phyloP scores from a whole-genome alignment of 1,140 invertebrate species.

The Pogonus chalceus region DNA sequence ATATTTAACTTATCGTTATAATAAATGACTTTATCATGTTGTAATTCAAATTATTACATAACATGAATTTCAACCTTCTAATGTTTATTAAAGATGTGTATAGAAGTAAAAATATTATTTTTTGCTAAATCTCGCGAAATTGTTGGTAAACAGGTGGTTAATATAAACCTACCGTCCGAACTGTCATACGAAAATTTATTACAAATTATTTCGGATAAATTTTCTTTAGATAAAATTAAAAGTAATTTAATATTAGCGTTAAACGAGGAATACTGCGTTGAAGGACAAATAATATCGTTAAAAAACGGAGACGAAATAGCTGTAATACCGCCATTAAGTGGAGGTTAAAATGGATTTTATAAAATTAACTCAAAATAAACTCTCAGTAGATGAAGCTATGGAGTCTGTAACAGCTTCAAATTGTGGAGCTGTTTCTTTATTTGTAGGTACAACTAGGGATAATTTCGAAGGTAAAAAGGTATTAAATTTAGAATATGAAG shows the following conservation, averaged over 20 bases:
- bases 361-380: conserved; percentile 53
- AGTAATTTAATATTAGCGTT: conserved; percentile 65
- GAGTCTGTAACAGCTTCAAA: conserved; percentile 54
- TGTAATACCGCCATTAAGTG: conserved; percentile 79
- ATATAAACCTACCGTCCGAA: conserved; percentile 38
- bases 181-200: conserved; percentile 46
- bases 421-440: conserved; percentile 81
- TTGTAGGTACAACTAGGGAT: conserved; percentile 86
- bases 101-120: conserved; percentile 61
- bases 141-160: conserved; percentile 46
- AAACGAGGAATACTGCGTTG: conserved; percentile 63
- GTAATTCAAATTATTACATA: too few species aligned
- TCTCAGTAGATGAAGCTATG: conserved; percentile 59
- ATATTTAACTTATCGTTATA: too few species aligned
- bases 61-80: too few species aligned
- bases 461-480: conserved; percentile 82
- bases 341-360: conserved; percentile 65
- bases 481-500: conserved; percentile 79
- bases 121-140: conserved; percentile 82
- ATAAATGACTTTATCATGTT: too few species aligned
- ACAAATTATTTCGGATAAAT: conserved; percentile 45
- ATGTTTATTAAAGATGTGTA: conserved; percentile 22
- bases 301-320: conserved; percentile 64
- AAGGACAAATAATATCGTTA: conserved; percentile 43
- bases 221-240: conserved; percentile 55